Evolutionary conservation across 1,140 invertebrate species (phyloP), one percentile per base, ranked within the genome.

Genomic region (Pinna nobilis): DNA sequence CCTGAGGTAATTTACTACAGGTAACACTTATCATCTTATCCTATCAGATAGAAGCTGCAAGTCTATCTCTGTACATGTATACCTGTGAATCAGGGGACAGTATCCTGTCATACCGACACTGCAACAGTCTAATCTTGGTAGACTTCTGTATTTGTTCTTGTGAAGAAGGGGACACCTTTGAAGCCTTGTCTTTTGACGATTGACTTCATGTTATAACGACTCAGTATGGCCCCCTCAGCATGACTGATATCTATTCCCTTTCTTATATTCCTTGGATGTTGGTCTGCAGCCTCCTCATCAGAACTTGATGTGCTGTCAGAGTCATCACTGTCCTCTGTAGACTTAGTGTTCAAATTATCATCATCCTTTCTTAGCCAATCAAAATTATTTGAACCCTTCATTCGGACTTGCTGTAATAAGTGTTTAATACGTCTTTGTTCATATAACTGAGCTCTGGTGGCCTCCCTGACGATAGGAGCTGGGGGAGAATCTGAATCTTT

Each of bases 391-490:
- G 15, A 50, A 32, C 49, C 55, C 51, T 75, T 75, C 51, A 75
- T 49, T 64, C 67, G 49, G 23, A 64, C 73, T 30, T 75, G 73
- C 35, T 70, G 60, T 2, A 75, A 30, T 39, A 75, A 37, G 70
- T 75, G 73, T 51, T 75, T 75, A 33, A 75, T 75, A 55, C 73
- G n/a, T 28, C 73, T 44, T 25, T 75, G 73, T 64, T 75, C 66
- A 41, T 65, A 75, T 9, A 75, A 66, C 18, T 75, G 66, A 47
- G 66, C 67, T 23, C 41, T 53, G 32, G 65, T 67, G n/a, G 65
- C 49, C 18, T 66, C 57, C 28, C 47, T 50, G 1, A 49, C 57
- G n/a, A 41, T 57, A 3, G 57, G 55, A 47, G 63, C 37, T 13
- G 73, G 44, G 5, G 30, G 15, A 35, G 47, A 50, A 44, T 55